phyloP scores from a whole-genome alignment of 2,888 invertebrate species.

The Acronicta leporina region DNA sequence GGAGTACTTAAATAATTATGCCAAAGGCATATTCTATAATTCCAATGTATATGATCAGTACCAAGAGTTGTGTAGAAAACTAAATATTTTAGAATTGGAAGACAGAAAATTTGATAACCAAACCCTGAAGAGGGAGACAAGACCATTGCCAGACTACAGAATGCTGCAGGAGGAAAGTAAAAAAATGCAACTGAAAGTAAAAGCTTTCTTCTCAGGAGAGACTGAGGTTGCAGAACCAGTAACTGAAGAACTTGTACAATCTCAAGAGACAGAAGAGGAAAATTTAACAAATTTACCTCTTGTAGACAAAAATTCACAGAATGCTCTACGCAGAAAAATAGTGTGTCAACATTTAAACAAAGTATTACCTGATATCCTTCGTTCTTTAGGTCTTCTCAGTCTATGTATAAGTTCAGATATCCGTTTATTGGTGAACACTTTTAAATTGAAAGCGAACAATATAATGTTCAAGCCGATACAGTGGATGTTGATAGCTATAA shows the following conservation, averaged over 20 bases:
- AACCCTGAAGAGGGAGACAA: conserved; percentile 76
- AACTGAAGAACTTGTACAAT: conserved; percentile 54
- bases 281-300: conserved; percentile 88
- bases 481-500: conserved; percentile 92
- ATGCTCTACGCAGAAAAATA: conserved; percentile 91
- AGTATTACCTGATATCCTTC: conserved; percentile 89
- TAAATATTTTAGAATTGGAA: conserved; percentile 90
- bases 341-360: conserved; percentile 91
- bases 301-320: conserved; percentile 91
- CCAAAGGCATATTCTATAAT: conserved; percentile 76
- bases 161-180: conserved; percentile 90
- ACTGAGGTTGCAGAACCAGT: conserved; percentile 77
- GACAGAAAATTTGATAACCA: conserved; percentile 88
- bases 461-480: conserved; percentile 92
- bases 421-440: conserved; percentile 89
- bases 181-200: conserved; percentile 90
- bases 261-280: conserved; percentile 61
- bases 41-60: conserved; percentile 87
- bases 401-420: conserved; percentile 82
- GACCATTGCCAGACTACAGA: conserved; percentile 90
- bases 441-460: conserved; percentile 91
- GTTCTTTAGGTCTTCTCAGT: conserved; percentile 81
- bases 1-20: conserved; percentile 85
- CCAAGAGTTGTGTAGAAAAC: conserved; percentile 89
- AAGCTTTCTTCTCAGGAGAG: conserved; percentile 90